Base-by-base conservation (phyloP, 2,797 vertebrate genomes). In the Lophotriccus pileatus region DNA sequence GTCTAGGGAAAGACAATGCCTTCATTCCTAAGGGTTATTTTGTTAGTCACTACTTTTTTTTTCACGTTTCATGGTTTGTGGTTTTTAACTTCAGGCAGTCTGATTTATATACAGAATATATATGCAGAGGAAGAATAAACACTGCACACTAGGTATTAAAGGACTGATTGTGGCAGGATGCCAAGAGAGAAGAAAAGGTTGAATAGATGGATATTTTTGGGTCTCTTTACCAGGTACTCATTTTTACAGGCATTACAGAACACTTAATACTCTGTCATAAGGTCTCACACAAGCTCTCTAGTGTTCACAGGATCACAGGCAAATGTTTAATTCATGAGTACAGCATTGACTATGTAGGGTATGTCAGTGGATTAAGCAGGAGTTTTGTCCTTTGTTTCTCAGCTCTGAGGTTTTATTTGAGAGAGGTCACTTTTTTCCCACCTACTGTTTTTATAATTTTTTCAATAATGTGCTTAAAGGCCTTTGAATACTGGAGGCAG, bases 301-400 rank as follows among this genome's bases (percentile, higher is more conserved):
- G 58, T 64, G 50, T 75, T 90, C 69, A 36, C 17, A 63, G 53
- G 46, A 60, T 39, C 63, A 60, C 60, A 74, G 58, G 72, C 58
- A 75, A 87, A 95, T 87, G 86, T 84, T 95, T 83, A 83, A 94
- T 94, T 90, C 89, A 89, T 87, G 63, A 90, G 44, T n/a, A 36
- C 30, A 70, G 32, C 49, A 55, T 18, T 64, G 55, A 47, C 62
- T 85, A 13, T 75, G 56, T 44, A 67, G 73, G 47, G 28, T 84
- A 58, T 59, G 53, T 53, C 59, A 50, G 62, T 55, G 89, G 72
- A 95, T 93, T 94, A 92, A 92, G 83, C 49, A 72, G 43, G 39
- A 68, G 43, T 74, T 82, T 85, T 89, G 60, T 89, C 64, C 46
- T 81, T 89, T 93, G 34, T 89, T 94, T 79, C 64, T 93, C 32